Percentiles rank a stretch among this genome's conserved stretches.
Evolutionary conservation across 2,113 vertebrate species (phyloP).

Genomic region (Arenaria interpres): DNA sequence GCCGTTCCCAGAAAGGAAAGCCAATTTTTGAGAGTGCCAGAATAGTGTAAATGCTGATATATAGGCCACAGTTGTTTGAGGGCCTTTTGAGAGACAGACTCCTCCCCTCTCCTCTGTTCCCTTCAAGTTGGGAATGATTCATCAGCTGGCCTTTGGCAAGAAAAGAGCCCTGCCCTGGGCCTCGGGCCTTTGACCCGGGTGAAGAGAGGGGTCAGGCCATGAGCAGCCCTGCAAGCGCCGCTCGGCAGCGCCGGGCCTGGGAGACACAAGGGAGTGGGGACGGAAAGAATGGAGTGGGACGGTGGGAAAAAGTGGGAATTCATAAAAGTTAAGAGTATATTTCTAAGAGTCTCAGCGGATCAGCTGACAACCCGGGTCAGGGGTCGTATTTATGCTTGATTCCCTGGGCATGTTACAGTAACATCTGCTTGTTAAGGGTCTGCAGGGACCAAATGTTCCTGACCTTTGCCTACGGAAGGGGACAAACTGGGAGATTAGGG

Average conservation of each 20-base stretch:
- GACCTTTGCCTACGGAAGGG: constrained; percentile 77
- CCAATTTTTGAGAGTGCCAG: constrained; percentile 83
- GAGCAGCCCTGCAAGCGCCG: constrained; percentile 86
- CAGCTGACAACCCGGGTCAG: constrained; percentile 92
- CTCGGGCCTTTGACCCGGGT: constrained; percentile 92
- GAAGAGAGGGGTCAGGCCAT: constrained; percentile 89
- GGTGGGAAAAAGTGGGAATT: constrained; percentile 95
- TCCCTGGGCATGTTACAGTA: constrained; percentile 95
- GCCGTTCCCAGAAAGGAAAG: constrained; percentile 78
- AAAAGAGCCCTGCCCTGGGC: constrained; percentile 88
- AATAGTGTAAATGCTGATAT: constrained; percentile 90
- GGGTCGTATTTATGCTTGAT: constrained; percentile 91
- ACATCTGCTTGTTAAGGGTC: constrained; percentile 93
- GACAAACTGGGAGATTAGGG: constrained; percentile 75
- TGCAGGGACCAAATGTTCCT: constrained; percentile 82
- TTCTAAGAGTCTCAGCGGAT: constrained; percentile 90
- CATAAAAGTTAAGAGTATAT: constrained; percentile 92
- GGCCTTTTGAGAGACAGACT: constrained; percentile 85
- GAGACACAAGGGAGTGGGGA: constrained; percentile 79
- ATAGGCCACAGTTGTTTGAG: constrained; percentile 91
- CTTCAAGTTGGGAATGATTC: constrained; percentile 88
- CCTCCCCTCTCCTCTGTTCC: constrained; percentile 79
- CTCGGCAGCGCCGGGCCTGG: constrained; percentile 76
- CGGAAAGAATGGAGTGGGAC: constrained; percentile 79
- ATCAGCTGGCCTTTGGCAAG: constrained; percentile 96